Percentiles rank a stretch among this genome's conserved stretches.
Evolutionary conservation across 2,888 invertebrate species (phyloP).

Genomic region (Tryphoninae sp.): DNA sequence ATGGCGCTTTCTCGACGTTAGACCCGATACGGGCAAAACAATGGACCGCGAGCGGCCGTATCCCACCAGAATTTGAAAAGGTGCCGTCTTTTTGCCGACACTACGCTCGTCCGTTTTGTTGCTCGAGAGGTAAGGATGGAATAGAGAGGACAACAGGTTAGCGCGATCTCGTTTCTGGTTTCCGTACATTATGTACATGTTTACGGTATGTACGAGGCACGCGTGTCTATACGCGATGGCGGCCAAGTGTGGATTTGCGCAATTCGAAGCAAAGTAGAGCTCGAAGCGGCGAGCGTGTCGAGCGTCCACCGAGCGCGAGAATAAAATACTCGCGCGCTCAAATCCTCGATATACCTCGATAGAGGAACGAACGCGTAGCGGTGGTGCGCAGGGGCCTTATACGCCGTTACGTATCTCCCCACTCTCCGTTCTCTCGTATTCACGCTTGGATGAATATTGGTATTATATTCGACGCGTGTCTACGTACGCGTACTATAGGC

Average conservation of each 20-base stretch:
- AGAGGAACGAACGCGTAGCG: neutral
- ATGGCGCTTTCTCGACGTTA: too few species aligned
- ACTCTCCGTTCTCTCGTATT: conserved; percentile 22
- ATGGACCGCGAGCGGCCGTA: too few species aligned
- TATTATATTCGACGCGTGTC: neutral
- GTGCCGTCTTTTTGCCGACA: too few species aligned
- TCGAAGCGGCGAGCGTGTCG: conserved; percentile 55
- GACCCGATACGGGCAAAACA: too few species aligned
- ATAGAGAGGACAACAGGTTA: too few species aligned
- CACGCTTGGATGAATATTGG: conserved; percentile 57
- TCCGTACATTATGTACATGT: conserved; percentile 32
- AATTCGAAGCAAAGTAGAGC: conserved; percentile 45
- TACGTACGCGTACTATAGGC: neutral
- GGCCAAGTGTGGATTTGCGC: conserved; percentile 46
- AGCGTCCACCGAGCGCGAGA: conserved; percentile 44
- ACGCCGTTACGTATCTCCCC: neutral
- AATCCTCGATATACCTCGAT: neutral
- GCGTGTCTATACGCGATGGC: conserved; percentile 2
- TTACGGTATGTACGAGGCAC: conserved; percentile 5
- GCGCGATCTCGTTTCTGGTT: conserved; percentile 13
- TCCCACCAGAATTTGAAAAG: too few species aligned
- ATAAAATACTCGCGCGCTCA: conserved; percentile 13
- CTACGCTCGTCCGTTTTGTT: too few species aligned
- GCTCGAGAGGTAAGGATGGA: too few species aligned
- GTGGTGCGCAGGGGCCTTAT: conserved; percentile 31